A percentile compares a stretch with the other conserved stretches of the same genome.
phyloP scores from a whole-genome alignment of 2,888 invertebrate species.

The Amiota mariae region DNA sequence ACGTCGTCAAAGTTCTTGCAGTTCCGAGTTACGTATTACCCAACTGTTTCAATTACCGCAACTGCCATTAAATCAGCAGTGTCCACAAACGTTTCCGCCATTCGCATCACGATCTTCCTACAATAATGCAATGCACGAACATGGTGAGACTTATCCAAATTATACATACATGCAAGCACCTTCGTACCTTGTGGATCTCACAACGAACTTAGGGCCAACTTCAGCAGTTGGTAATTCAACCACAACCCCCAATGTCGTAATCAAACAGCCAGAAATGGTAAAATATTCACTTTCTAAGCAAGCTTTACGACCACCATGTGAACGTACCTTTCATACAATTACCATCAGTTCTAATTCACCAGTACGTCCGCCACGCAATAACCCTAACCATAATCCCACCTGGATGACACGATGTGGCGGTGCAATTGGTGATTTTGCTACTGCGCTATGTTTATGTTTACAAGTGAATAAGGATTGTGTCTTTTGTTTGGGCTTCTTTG shows the following conservation, averaged over 20 bases:
- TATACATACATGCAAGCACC: neutral
- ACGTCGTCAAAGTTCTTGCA: neutral
- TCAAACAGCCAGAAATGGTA: neutral
- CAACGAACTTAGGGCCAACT: neutral
- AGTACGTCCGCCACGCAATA: slow-evolving; percentile 25
- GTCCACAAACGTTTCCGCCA: neutral
- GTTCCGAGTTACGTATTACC: slow-evolving; percentile 9
- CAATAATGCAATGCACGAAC: neutral
- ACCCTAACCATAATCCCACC: slow-evolving; percentile 11
- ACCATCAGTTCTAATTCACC: slow-evolving; percentile 56
- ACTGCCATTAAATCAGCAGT: neutral
- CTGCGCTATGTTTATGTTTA: slow-evolving; percentile 61
- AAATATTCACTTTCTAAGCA: neutral
- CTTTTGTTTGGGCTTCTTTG: slow-evolving; percentile 69
- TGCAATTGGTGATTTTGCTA: slow-evolving; percentile 55
- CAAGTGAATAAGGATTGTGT: slow-evolving; percentile 71
- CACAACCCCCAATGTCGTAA: neutral
- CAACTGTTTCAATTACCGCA: neutral
- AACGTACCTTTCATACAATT: slow-evolving; percentile 55
- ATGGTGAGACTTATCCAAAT: neutral
- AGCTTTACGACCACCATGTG: slow-evolving; percentile 45
- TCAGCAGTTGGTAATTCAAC: neutral
- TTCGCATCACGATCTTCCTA: neutral
- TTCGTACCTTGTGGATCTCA: neutral
- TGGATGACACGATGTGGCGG: slow-evolving; percentile 49